A percentile compares a stretch with the other conserved stretches of the same genome.
phyloP scores from a whole-genome alignment of 2,797 vertebrate genomes.

The Selene dorsalis region DNA sequence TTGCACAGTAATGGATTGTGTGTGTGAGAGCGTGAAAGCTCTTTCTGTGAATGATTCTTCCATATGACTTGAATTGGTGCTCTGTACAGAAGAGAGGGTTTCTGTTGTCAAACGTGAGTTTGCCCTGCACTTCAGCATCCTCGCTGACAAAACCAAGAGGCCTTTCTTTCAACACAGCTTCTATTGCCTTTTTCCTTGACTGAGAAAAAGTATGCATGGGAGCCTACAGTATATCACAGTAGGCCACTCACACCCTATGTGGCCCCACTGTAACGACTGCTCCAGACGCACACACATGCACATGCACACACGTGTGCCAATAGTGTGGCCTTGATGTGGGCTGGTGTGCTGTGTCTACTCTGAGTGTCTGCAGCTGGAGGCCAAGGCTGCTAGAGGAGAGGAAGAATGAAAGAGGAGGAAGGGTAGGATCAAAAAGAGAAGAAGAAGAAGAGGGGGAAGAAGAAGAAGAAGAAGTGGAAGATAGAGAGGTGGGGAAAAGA shows the following conservation, averaged over 20 bases:
- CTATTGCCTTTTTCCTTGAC: slow-evolving; percentile 25
- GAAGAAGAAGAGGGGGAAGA: slow-evolving; percentile 5
- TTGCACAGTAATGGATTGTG: neutral
- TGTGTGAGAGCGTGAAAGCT: neutral
- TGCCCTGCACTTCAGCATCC: slow-evolving; percentile 23
- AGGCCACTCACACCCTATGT: slow-evolving; percentile 63
- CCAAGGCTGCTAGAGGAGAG: slow-evolving; percentile 69
- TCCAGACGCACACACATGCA: slow-evolving; percentile 54
- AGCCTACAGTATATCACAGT: slow-evolving; percentile 49
- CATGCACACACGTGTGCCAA: slow-evolving; percentile 63
- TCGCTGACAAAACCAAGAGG: neutral
- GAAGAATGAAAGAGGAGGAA: slow-evolving; percentile 49
- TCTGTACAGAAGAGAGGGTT: neutral
- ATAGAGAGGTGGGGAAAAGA: neutral
- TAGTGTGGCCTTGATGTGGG: slow-evolving; percentile 79
- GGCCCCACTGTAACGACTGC: slow-evolving; percentile 73
- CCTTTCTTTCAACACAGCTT: slow-evolving; percentile 9
- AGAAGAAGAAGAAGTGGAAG: slow-evolving; percentile 1
- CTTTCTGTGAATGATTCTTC: neutral
- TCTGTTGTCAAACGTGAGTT: neutral
- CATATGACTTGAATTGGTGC: neutral
- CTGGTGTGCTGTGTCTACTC: slow-evolving; percentile 79
- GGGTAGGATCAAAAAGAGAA: slow-evolving; percentile 19
- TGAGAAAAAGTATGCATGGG: slow-evolving; percentile 27
- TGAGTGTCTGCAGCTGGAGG: slow-evolving; percentile 78